Evolutionary conservation across 2,797 vertebrate species (phyloP).

Genomic region (Chaenodraco wilsoni): DNA sequence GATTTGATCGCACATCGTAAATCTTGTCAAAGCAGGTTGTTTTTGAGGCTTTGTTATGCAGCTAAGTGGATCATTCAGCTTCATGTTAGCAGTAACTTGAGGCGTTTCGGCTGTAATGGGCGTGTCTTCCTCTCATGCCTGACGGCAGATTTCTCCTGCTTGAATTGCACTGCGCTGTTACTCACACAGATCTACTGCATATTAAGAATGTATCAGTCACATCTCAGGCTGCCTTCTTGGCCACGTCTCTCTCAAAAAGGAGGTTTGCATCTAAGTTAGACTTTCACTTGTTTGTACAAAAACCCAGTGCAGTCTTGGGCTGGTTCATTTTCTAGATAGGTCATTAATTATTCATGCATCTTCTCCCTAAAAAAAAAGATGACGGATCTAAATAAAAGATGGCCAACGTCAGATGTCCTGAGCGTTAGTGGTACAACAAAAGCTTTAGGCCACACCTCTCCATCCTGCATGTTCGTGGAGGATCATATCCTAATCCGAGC

Average conservation of each 20-base stretch:
- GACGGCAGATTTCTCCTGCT: background rate
- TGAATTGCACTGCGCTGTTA: background rate
- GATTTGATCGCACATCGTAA: background rate
- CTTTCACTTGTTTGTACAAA: background rate
- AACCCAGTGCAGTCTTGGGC: background rate
- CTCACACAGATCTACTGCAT: background rate
- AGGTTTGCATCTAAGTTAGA: background rate
- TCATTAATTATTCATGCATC: background rate
- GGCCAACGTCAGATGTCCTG: background rate
- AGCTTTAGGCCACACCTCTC: constrained; percentile 33
- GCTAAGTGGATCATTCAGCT: background rate
- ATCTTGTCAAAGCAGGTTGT: background rate
- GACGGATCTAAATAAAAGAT: constrained; percentile 1
- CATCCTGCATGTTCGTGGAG: constrained; percentile 51
- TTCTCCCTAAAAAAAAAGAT: background rate
- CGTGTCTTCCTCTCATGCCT: background rate
- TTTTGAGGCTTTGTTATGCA: background rate
- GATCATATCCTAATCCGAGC: constrained; percentile 71
- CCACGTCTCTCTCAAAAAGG: background rate
- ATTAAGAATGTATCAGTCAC: background rate
- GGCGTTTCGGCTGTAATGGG: background rate
- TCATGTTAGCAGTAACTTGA: background rate
- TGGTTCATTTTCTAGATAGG: background rate
- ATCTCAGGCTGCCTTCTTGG: background rate
- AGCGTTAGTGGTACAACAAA: constrained; percentile 35